Base-by-base conservation (phyloP, 2,888 invertebrate species). In the Ctena decussata region DNA sequence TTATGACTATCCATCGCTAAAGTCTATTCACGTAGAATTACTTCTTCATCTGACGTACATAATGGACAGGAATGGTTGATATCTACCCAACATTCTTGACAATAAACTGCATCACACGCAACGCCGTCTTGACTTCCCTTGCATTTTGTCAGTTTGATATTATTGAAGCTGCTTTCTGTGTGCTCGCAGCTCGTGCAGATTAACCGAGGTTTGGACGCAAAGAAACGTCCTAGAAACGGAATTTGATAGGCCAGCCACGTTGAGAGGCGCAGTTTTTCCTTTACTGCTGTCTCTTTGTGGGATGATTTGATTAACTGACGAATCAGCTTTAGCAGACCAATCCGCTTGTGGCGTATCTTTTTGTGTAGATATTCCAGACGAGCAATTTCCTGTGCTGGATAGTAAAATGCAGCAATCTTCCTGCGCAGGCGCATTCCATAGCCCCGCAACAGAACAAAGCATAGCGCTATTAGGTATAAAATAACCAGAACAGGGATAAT, bases 301-400 rank as follows among this genome's bases (percentile, higher is more conserved):
- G 84, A 37, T 8, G 88, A 84, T 11, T 81, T 79, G 11, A 91
- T 79, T 37, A 85, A 85, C n/a, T 91, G 85, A 18, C 84, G 86
- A 11, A 91, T 27, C 70, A 86, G 88, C 41, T 81, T 84, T 5
- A 88, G 65, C 24, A 91, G 76, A 0, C 89, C 87, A 39, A 86
- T 80, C 24, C 91, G 82, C 39, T 82, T 86, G 75, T 88, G 86
- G 24, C 87, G 83, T 30, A 91, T 90, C 46, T 87, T 87, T 78
- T 90, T 89, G 44, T 91, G 90, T 0, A 91, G 86, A 49, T 85
- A 90, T 32, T 85, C 81, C 46, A 89, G 73, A 44, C 91, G 77
- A 3, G 82, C 84, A 18, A 74, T 21, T 77, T 91, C 91, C 69
- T 89, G 87, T 74, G 86, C 87, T 11, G 89, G 90, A 70, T 89